A percentile compares a stretch with the other conserved stretches of the same genome.
Evolutionary conservation across 2,113 vertebrate genomes (phyloP).

Genomic region (Neomonachus schauinslandi): DNA sequence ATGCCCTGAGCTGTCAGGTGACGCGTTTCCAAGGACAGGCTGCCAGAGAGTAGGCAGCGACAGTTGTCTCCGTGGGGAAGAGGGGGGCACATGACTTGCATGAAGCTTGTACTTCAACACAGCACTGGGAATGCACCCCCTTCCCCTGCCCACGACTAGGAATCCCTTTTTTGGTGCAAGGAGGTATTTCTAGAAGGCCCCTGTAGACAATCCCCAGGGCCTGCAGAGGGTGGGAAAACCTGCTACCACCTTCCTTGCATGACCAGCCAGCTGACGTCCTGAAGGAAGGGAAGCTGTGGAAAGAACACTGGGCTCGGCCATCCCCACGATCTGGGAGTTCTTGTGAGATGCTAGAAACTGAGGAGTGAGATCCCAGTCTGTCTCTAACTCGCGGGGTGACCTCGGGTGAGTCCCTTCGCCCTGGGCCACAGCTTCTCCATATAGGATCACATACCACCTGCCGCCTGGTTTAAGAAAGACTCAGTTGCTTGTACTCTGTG

Average conservation of each 20-base stretch:
- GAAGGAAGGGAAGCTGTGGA: neutral
- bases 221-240: neutral
- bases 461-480: neutral
- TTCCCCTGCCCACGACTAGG: neutral
- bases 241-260: neutral
- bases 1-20: neutral
- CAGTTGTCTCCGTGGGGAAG: neutral
- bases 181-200: neutral
- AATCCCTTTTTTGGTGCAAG: neutral
- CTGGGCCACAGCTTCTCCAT: neutral
- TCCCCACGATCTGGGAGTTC: neutral
- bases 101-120: neutral
- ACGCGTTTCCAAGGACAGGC: neutral
- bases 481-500: neutral
- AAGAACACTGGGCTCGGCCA: neutral
- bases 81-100: neutral
- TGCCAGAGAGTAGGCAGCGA: neutral
- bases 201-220: neutral
- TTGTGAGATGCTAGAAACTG: neutral
- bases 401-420: neutral
- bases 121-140: neutral
- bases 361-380: neutral
- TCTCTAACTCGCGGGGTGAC: neutral
- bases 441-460: neutral
- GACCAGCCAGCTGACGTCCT: neutral